Evolutionary conservation across 2,113 vertebrate species (phyloP).

Genomic region (Ictalurus furcatus): DNA sequence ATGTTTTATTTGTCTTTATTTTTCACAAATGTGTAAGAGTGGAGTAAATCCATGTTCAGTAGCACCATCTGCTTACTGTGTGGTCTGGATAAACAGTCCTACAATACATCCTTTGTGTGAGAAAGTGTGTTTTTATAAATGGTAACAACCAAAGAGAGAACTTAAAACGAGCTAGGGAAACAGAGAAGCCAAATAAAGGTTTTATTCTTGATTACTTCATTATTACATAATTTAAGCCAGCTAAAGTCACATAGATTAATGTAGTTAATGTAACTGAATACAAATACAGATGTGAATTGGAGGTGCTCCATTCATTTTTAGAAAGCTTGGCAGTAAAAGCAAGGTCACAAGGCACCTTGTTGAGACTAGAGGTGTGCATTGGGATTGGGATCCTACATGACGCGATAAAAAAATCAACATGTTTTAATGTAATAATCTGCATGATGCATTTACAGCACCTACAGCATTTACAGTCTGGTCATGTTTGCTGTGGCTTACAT

Average conservation of each 20-base stretch:
- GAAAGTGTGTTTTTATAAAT: constrained; percentile 40
- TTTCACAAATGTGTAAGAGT: constrained; percentile 20
- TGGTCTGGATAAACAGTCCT: constrained; percentile 14
- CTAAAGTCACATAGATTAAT: background rate
- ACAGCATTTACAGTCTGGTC: background rate
- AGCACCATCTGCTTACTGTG: constrained; percentile 42
- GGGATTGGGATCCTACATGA: background rate
- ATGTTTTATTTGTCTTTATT: constrained; percentile 41
- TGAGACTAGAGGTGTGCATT: background rate
- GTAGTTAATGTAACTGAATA: background rate
- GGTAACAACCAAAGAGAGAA: background rate
- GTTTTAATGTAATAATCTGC: background rate
- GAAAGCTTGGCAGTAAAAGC: background rate
- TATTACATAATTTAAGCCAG: background rate
- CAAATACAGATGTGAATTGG: background rate
- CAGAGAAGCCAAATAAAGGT: background rate
- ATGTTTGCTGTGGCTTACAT: background rate
- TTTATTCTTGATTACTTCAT: background rate
- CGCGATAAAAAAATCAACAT: background rate
- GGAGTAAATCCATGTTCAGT: constrained; percentile 27
- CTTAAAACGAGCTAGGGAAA: background rate
- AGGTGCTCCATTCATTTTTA: background rate
- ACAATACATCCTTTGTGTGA: constrained; percentile 32
- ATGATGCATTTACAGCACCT: background rate
- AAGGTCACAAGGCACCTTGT: background rate